Evolutionary conservation across 1,140 invertebrate genomes (phyloP).

Genomic region (Caenorhabditis brenneri): DNA sequence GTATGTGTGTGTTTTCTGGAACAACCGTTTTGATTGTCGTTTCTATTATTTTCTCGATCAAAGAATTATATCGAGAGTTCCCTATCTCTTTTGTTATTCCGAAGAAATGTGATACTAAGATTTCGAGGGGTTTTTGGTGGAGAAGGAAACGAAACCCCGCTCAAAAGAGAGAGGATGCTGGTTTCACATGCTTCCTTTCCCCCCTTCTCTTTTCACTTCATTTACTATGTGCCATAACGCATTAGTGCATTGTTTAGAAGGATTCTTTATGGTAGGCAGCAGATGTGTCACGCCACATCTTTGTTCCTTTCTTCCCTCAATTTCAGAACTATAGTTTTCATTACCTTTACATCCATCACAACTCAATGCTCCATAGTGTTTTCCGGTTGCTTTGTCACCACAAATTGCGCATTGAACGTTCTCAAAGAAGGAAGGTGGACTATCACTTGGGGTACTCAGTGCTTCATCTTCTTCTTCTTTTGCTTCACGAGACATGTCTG

Average conservation of each 20-base stretch:
- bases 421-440: not conserved
- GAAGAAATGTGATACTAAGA: not conserved
- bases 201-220: slow-evolving; percentile 8
- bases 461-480: slow-evolving; percentile 13
- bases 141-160: slow-evolving; percentile 13
- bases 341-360: slow-evolving; percentile 89
- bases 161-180: not conserved
- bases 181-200: not conserved
- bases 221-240: slow-evolving; percentile 33
- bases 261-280: not conserved
- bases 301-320: not conserved
- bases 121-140: slow-evolving; percentile 3
- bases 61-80: not conserved
- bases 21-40: not conserved
- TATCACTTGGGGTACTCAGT: slow-evolving; percentile 1
- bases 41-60: not conserved
- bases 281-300: slow-evolving; percentile 18
- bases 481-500: not conserved
- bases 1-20: slow-evolving; percentile 52
- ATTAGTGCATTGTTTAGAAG: slow-evolving; percentile 23
- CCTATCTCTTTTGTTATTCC: not conserved
- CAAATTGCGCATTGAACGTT: slow-evolving; percentile 83
- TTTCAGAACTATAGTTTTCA: not conserved
- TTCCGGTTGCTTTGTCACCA: slow-evolving; percentile 90
- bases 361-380: slow-evolving; percentile 88